These are phyloP conservation scores for Luperina nickerlii DNA, from an alignment of 2,888 invertebrate genomes.

Conservation along the genomic window DNA sequence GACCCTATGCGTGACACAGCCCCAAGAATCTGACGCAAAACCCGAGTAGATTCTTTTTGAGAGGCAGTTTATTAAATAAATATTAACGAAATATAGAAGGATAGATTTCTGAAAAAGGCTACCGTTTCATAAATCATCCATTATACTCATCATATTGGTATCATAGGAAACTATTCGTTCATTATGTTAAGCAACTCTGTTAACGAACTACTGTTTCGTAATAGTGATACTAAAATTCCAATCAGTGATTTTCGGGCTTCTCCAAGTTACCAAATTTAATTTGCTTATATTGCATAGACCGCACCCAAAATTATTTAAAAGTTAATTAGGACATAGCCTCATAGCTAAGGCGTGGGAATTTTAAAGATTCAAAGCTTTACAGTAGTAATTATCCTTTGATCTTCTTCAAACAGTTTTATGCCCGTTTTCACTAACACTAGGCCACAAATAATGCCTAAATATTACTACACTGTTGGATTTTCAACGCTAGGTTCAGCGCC, in stretches of 20 bases:
- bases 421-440: background rate
- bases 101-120: background rate
- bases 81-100: too few relatives aligned
- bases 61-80: background rate
- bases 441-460: background rate
- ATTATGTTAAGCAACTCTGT: constrained; percentile 34
- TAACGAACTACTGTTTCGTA: constrained; percentile 42
- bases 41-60: background rate
- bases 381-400: background rate
- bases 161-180: constrained; percentile 16
- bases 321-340: background rate
- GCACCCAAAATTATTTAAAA: constrained; percentile 7
- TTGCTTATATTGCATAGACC: constrained; percentile 16
- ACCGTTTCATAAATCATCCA: background rate
- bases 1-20: background rate
- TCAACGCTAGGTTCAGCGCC: background rate
- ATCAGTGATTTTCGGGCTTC: constrained; percentile 46
- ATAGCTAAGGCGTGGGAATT: background rate
- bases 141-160: background rate
- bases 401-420: background rate
- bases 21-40: background rate
- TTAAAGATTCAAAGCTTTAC: background rate
- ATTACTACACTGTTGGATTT: background rate
- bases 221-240: constrained; percentile 36
- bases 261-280: constrained; percentile 45